Percentiles rank a stretch among this genome's conserved stretches.
These are phyloP conservation scores for Catharus bicknelli DNA, from an alignment of 2,113 vertebrate species.

Conservation along the genomic window DNA sequence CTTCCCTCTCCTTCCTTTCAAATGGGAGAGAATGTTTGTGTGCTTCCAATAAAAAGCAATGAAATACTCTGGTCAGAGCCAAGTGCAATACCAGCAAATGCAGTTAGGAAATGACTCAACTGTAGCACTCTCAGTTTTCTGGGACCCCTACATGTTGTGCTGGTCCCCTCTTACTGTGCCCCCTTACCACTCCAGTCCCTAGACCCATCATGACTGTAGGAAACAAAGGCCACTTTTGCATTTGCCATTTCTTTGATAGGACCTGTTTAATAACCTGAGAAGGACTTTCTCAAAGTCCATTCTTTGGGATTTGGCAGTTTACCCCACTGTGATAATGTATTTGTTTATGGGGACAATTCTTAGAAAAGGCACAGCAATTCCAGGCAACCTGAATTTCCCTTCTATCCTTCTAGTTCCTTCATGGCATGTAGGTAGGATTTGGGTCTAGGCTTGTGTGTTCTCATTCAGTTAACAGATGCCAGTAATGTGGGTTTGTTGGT, in stretches of 20 bases:
- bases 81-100: neutral
- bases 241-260: neutral
- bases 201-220: neutral
- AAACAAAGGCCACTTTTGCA: neutral
- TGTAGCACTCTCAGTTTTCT: neutral
- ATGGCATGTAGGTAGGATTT: slow-evolving; percentile 5
- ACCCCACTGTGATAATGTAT: neutral
- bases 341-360: neutral
- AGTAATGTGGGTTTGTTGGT: slow-evolving; percentile 17
- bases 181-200: neutral
- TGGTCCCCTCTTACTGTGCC: fast-evolving
- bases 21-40: neutral
- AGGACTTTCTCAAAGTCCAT: neutral
- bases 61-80: neutral
- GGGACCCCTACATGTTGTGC: neutral
- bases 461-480: slow-evolving; percentile 35
- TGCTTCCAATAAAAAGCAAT: neutral
- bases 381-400: slow-evolving; percentile 53
- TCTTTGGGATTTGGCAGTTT: neutral
- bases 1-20: slow-evolving; percentile 30
- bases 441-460: slow-evolving; percentile 8
- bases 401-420: slow-evolving; percentile 27
- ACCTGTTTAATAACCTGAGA: neutral
- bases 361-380: neutral
- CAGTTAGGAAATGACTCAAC: neutral